These are phyloP conservation scores for Coronaproctus castanopsis DNA, from an alignment of 2,888 invertebrate genomes.

Conservation along the genomic window DNA sequence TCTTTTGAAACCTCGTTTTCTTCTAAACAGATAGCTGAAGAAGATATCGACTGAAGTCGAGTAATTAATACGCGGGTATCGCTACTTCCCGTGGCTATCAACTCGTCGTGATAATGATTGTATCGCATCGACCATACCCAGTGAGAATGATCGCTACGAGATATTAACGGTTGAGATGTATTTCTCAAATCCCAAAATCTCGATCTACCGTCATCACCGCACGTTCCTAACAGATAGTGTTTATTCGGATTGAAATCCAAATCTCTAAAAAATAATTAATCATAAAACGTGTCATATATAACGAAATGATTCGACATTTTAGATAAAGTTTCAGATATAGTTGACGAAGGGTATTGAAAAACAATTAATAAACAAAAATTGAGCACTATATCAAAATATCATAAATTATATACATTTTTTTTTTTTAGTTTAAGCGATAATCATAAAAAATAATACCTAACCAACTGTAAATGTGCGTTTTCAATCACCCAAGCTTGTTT, in stretches of 20 bases:
- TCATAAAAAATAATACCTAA: no score
- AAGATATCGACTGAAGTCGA: conserved; percentile 69
- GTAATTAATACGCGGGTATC: conserved; percentile 80
- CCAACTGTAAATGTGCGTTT: conserved; percentile 68
- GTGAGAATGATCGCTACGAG: conserved; percentile 65
- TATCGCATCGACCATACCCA: conserved; percentile 41
- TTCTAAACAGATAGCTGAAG: conserved; percentile 33
- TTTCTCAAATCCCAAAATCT: conserved; percentile 93
- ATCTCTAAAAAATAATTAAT: conserved; percentile 33
- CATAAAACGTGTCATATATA: conserved; percentile 1
- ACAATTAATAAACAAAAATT: no score
- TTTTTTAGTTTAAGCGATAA: not conserved
- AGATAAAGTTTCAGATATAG: no score
- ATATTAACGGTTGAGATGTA: conserved; percentile 53
- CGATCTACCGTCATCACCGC: conserved; percentile 85
- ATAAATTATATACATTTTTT: not conserved
- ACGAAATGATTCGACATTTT: no score
- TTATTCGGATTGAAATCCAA: conserved; percentile 96
- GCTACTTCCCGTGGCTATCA: conserved; percentile 80
- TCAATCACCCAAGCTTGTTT: conserved; percentile 65
- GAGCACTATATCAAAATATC: not conserved
- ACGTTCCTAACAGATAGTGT: conserved; percentile 79
- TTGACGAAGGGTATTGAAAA: no score
- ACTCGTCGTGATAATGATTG: conserved; percentile 91
- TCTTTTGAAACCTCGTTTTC: conserved; percentile 26